Base-by-base conservation (phyloP, 2,797 vertebrate genomes). In the Lateolabrax maculatus region DNA sequence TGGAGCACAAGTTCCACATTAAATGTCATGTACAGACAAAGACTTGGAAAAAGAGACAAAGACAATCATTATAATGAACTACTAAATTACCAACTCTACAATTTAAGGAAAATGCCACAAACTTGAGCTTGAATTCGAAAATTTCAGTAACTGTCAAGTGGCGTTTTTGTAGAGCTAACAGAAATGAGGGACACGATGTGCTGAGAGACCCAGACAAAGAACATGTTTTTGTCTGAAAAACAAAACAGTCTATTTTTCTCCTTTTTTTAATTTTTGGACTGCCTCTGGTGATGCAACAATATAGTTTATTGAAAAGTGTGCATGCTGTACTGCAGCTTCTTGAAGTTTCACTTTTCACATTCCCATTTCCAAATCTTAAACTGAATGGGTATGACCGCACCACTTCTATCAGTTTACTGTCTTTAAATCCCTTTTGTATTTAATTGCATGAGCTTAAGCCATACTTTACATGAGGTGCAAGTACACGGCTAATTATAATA, bases 391-490 rank as follows among this genome's bases (percentile, higher is more conserved):
- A 70, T 16, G 31, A 73, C 27, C 25, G 36, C 36, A 21, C 56
- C 21, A 12, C 29, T 39, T 46, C 27, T 72, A 60, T 46, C 72
- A 75, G 31, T 68, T 66, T 43, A 23, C 31, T 78, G 36, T 12
- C 29, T 83, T 66, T 34, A 23, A 57, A 69, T 81, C 58, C 29
- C 31, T 62, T n/a, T 80, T 81, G 64, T 25, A 60, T 71, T 75
- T 51, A 16, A 7, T 25, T 61, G 27, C 61, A 79, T 64, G 49
- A 81, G 29, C 31, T 80, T 55, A 83, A 81, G 84, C 76, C 83
- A 83, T 77, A 88, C 86, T 89, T 90, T 81, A 87, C 77, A 89
- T 84, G 72, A 86, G 81, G 49, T 60, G 34, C 67, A 71, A 58
- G 49, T 72, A 69, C 56, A 63, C 4, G 5, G 13, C 44, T 68